Evolutionary conservation across 2,888 invertebrate genomes (phyloP), one percentile per base, ranked within the genome.

Genomic region (Cephus pygmeus): DNA sequence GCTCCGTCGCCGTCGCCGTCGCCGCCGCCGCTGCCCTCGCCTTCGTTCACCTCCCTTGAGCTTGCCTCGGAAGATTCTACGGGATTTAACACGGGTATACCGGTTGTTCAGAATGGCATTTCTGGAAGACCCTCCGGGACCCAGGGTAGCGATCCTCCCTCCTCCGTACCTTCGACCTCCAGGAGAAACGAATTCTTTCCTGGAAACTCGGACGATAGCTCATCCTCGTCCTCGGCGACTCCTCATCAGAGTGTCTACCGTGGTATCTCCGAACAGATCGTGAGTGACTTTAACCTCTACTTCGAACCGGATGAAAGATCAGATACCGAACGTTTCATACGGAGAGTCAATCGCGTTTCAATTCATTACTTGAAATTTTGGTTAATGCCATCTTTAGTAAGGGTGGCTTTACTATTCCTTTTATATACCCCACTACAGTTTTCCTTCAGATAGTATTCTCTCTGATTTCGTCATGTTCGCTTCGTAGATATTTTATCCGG

Each of bases 21-120:
- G 92, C 79, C 91, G 91, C 86, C 92, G 91, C 82, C 90, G 89
- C 79, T 91, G 91, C 88, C 90, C 87, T 92, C 90, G 81, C 88
- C 88, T 83, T 87, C 83, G 81, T 56, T 81, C 83, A 76, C 86
- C 79, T 81, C 85, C 79, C 77, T 87, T 83, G 69, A 82, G 84
- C 30, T 79, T 73, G 73, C 81, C 68, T 40, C 33, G 79, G 79
- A 33, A 84, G 85, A 56, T 85, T 85, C 77, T 30, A 73, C 69
- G 11, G 73, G 68, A 56, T 71, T 77, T 81, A 80, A 73, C 9
- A 23, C 56, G 56, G 56, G 56, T 56, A 56, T 56, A 69, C 80
- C 83, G 80, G 73, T 81, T 4, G 74, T 84, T 34, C 85, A 80
- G 83, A 91, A 86, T 85, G 90, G 78, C 87, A 90, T 92, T 86